Percentiles rank a stretch among this genome's conserved stretches.
Conservation (phyloP, 1,140 invertebrate genomes). For the Ruditapes philippinarum region DNA sequence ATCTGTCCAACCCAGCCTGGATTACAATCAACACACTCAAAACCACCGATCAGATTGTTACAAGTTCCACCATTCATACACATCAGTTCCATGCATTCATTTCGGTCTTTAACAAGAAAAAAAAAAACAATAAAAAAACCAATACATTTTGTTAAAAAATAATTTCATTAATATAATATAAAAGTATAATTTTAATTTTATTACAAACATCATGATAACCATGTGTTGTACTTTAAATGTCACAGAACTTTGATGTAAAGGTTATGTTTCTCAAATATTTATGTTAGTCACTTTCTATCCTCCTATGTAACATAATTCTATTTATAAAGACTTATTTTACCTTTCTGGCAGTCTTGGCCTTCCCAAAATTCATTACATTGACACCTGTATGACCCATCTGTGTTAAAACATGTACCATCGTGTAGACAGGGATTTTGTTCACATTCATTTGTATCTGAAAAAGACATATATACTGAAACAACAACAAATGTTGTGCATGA, state of each 20-base stretch:
- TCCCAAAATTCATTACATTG: slow-evolving; percentile 63
- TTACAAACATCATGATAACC: too few species aligned
- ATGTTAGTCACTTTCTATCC: too few species aligned
- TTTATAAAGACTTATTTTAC: too few species aligned
- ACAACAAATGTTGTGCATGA: not conserved
- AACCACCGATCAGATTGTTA: slow-evolving; percentile 62
- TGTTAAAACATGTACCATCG: slow-evolving; percentile 57
- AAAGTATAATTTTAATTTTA: too few species aligned
- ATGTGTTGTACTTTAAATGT: too few species aligned
- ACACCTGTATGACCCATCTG: slow-evolving; percentile 57
- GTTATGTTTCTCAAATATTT: too few species aligned
- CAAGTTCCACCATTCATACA: slow-evolving; percentile 62
- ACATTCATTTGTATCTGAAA: slow-evolving; percentile 62
- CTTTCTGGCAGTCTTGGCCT: slow-evolving; percentile 48
- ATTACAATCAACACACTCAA: slow-evolving; percentile 57
- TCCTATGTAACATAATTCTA: too few species aligned
- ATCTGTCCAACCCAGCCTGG: slow-evolving; percentile 54
- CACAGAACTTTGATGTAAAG: too few species aligned
- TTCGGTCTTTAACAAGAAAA: not conserved
- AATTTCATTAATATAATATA: too few species aligned
- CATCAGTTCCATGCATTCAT: slow-evolving; percentile 47
- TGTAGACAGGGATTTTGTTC: slow-evolving; percentile 39
- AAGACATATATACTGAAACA: not conserved
- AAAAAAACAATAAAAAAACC: too few species aligned
- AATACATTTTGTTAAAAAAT: too few species aligned